Evolutionary conservation across 64 coral and sea anemone species (phyloP).

Genomic region (Actinia equina): DNA sequence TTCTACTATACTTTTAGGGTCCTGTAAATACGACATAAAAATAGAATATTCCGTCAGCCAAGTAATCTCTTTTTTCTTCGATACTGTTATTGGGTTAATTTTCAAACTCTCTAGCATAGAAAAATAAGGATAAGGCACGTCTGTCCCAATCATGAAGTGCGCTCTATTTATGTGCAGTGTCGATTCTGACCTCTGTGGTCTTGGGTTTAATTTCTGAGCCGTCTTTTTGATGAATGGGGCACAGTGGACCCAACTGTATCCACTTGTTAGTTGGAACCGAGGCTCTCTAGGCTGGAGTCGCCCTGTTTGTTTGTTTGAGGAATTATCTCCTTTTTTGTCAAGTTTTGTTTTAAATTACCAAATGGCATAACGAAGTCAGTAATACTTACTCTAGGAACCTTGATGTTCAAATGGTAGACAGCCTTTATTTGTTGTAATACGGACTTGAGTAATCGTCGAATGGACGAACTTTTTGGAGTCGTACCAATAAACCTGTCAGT

Average conservation of each 20-base stretch:
- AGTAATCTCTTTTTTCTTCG: neutral
- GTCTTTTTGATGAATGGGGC: no score
- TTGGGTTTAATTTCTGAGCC: no score
- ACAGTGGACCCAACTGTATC: no score
- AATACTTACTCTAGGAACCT: constrained; percentile 61
- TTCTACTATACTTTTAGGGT: constrained; percentile 57
- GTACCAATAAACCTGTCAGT: constrained; percentile 77
- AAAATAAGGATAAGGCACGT: no score
- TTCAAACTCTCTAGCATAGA: no score
- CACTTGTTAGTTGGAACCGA: no score
- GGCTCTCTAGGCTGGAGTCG: no score
- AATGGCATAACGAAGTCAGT: neutral
- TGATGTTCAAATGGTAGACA: constrained; percentile 57
- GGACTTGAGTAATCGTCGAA: constrained; percentile 52
- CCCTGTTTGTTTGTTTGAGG: no score
- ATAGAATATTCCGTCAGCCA: neutral
- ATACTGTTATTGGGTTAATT: no score
- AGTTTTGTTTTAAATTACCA: neutral
- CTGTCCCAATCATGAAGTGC: no score
- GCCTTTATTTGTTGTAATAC: constrained; percentile 73
- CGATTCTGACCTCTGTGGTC: no score
- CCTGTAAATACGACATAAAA: constrained; percentile 25
- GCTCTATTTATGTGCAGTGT: no score
- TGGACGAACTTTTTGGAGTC: constrained; percentile 67
- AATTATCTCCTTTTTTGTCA: neutral